phyloP scores from a whole-genome alignment of 2,113 vertebrate genomes.

The Forbesichthys agassizii region DNA sequence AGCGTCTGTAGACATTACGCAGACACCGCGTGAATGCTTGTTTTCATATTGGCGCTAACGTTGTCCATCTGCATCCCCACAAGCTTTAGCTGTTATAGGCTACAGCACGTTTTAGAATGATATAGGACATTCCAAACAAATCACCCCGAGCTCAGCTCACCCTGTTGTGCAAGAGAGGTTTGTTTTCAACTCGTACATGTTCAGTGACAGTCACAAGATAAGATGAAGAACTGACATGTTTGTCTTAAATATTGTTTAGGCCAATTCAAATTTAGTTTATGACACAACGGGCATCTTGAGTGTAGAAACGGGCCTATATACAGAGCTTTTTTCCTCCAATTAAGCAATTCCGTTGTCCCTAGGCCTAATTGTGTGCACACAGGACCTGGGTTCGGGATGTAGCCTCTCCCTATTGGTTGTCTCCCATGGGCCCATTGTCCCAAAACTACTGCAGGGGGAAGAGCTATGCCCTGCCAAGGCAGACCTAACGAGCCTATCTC shows the following conservation, averaged over 20 bases:
- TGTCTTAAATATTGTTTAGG: slow-evolving; percentile 17
- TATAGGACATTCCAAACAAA: slow-evolving; percentile 31
- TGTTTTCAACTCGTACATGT: slow-evolving; percentile 24
- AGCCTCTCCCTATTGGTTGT: slow-evolving; percentile 68
- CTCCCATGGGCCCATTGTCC: slow-evolving; percentile 71
- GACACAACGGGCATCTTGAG: slow-evolving; percentile 46
- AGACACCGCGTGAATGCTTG: slow-evolving; percentile 15
- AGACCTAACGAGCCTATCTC: slow-evolving; percentile 58
- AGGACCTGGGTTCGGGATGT: slow-evolving; percentile 61
- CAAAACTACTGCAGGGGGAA: slow-evolving; percentile 61
- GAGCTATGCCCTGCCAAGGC: slow-evolving; percentile 63
- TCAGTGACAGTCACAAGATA: slow-evolving; percentile 50
- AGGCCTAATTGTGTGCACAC: slow-evolving; percentile 72
- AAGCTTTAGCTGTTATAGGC: not conserved
- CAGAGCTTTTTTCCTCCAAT: slow-evolving; percentile 75
- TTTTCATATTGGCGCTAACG: slow-evolving; percentile 12
- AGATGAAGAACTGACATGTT: slow-evolving; percentile 22
- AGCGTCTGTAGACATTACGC: slow-evolving; percentile 28
- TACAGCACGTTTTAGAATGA: slow-evolving; percentile 31
- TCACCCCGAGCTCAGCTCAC: slow-evolving; percentile 15
- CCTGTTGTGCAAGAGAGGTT: slow-evolving; percentile 60
- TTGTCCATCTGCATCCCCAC: not conserved
- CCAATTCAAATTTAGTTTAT: slow-evolving; percentile 30
- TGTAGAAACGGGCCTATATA: slow-evolving; percentile 53
- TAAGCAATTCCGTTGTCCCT: slow-evolving; percentile 73